Evolutionary conservation across 2,888 invertebrate genomes (phyloP).

Genomic region (Cosmia pyralina): DNA sequence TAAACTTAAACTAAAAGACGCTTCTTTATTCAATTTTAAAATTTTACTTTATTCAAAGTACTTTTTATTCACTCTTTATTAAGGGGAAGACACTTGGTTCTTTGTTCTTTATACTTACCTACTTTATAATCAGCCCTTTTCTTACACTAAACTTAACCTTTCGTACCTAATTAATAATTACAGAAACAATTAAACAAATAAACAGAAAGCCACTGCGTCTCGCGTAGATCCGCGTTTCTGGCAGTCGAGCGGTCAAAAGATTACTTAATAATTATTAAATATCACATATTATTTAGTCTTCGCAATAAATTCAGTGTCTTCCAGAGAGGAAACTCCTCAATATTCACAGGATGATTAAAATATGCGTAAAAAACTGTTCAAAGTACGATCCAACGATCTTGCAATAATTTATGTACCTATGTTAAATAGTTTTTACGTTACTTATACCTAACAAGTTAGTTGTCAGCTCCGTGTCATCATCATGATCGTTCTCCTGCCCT

Average conservation of each 20-base stretch:
- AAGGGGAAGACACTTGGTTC: background rate
- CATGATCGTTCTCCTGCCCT: too few relatives aligned
- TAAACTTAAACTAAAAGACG: too few relatives aligned
- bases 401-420: conserved; percentile 33
- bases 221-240: too few relatives aligned
- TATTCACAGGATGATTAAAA: background rate
- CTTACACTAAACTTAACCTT: too few relatives aligned
- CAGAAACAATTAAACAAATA: too few relatives aligned
- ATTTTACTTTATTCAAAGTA: background rate
- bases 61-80: too few relatives aligned
- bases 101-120: background rate
- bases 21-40: background rate
- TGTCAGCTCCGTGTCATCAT: too few relatives aligned
- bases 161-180: too few relatives aligned
- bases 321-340: background rate
- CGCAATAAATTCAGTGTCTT: background rate
- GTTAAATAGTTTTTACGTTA: conserved; percentile 28
- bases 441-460: background rate
- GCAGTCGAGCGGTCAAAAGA: too few relatives aligned
- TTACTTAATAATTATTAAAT: too few relatives aligned
- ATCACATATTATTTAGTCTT: background rate
- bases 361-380: background rate
- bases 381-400: background rate
- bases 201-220: too few relatives aligned
- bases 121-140: background rate